phyloP scores from a whole-genome alignment of 35 echinoderm and acorn worm genomes.

The Anneissia japonica region DNA sequence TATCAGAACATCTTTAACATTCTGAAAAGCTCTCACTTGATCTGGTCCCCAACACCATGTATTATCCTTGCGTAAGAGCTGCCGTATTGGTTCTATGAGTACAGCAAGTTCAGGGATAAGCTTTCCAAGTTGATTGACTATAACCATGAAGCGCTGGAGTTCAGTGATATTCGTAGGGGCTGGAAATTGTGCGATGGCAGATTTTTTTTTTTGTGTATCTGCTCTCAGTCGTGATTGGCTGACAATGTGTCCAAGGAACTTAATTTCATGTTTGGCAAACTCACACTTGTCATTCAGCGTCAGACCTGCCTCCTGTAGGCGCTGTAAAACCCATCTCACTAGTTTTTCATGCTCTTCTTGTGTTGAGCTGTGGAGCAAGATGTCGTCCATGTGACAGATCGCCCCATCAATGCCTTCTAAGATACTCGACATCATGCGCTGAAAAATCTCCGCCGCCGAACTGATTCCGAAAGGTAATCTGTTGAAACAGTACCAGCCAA shows the following conservation, averaged over 20 bases:
- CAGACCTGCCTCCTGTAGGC: conserved; percentile 23
- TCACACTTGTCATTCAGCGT: conserved; percentile 26
- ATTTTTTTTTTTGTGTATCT: neutral
- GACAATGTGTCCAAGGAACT: neutral
- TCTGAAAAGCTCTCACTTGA: neutral
- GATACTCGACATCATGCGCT: neutral
- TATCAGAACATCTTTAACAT: no score
- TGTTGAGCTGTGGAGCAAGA: conserved; percentile 36
- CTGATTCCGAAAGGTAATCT: neutral
- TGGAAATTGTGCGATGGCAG: neutral
- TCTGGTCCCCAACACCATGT: neutral
- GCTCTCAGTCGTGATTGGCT: neutral
- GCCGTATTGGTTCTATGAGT: neutral
- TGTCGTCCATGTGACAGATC: conserved; percentile 15
- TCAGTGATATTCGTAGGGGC: neutral
- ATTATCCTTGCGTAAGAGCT: neutral
- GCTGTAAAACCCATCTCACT: neutral
- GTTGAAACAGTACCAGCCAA: neutral
- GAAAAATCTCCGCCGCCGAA: neutral
- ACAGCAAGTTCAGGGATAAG: neutral
- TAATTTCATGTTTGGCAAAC: neutral
- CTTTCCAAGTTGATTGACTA: neutral
- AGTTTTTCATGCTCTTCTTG: conserved; percentile 24
- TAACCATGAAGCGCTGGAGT: neutral
- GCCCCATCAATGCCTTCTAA: neutral